These are phyloP conservation scores for Cybosia mesomella DNA, from an alignment of 2,888 invertebrate genomes.

Conservation along the genomic window DNA sequence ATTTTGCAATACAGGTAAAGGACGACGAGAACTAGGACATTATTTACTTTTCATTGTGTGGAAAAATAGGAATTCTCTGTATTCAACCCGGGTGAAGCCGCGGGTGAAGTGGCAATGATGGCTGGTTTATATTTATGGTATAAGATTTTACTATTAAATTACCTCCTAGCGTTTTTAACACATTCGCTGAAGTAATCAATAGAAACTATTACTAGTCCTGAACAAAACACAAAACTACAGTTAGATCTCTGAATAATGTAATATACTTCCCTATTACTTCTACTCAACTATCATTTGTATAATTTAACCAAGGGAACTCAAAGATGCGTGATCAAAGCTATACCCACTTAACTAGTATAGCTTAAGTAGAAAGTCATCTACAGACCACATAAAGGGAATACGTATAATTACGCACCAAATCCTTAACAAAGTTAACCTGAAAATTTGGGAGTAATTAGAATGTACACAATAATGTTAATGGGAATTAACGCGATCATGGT, in stretches of 20 bases:
- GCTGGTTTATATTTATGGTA: no score
- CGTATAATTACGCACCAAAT: constrained; percentile 26
- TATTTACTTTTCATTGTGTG: not conserved
- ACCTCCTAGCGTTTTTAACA: no score
- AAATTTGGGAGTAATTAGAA: constrained; percentile 12
- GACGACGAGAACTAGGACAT: no score
- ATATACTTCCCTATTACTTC: not conserved
- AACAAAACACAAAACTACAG: not conserved
- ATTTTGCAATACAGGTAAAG: no score
- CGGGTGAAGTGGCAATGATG: no score
- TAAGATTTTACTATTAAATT: no score
- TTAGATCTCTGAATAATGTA: not conserved
- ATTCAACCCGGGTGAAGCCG: no score
- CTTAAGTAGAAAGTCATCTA: constrained; percentile 10
- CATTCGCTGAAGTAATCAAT: not conserved
- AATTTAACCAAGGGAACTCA: not conserved
- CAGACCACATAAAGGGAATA: constrained; percentile 23
- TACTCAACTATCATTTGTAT: not conserved
- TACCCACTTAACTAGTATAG: not conserved
- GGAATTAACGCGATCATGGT: no score
- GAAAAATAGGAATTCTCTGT: no score
- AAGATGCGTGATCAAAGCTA: not conserved
- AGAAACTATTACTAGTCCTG: not conserved
- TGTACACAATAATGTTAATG: no score
- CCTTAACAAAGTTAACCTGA: constrained; percentile 9